phyloP scores from a whole-genome alignment of 1,140 invertebrate species.

The Ctenoplectra terminalis region DNA sequence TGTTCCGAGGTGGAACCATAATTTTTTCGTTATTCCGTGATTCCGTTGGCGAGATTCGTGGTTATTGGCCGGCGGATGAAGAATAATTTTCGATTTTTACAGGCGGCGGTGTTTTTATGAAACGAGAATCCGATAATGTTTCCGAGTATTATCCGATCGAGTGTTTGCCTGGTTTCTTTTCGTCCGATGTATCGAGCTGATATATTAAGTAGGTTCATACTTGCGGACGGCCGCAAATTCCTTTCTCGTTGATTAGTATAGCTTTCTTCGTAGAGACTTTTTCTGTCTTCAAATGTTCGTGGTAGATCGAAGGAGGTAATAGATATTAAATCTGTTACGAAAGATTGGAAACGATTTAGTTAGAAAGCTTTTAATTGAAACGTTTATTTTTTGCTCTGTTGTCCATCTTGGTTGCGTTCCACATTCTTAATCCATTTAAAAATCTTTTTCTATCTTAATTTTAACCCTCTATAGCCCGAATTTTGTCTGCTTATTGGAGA shows the following conservation, averaged over 20 bases:
- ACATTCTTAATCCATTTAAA: no score
- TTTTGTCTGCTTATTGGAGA: no score
- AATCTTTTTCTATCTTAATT: no score
- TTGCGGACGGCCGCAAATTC: background rate
- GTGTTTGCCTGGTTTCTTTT: background rate
- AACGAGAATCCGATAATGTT: constrained; percentile 9
- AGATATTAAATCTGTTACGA: background rate
- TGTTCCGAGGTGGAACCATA: background rate
- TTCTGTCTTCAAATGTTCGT: background rate
- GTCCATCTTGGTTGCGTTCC: no score
- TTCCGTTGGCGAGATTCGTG: background rate
- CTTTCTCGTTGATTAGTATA: background rate
- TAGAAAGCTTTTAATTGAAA: background rate
- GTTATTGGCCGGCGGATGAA: no score
- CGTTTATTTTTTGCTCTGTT: background rate
- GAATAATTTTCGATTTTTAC: background rate
- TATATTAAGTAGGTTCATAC: background rate
- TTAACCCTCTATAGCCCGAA: no score
- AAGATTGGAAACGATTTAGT: background rate
- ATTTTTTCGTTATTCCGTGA: background rate
- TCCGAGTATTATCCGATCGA: background rate
- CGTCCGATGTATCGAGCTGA: background rate
- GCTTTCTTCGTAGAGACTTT: background rate
- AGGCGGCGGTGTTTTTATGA: background rate
- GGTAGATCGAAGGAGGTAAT: background rate